Conservation (phyloP, 2,888 invertebrate genomes). For the Sepiola atlantica region DNA sequence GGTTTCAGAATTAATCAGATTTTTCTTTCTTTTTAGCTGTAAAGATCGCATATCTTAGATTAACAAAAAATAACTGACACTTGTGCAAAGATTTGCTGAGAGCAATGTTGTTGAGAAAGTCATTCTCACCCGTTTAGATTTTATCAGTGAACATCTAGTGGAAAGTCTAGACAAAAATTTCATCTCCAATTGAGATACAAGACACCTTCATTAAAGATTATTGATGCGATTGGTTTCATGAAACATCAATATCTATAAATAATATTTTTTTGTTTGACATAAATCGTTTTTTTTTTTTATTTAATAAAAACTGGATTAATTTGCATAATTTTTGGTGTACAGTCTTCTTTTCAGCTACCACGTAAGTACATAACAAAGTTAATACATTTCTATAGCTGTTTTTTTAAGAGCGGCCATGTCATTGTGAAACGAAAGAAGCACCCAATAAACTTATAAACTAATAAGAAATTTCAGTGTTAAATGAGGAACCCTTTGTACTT, state of each 20-base stretch:
- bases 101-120: neutral
- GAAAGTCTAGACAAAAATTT: neutral
- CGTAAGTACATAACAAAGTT: no score
- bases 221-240: neutral
- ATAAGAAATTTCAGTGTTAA: no score
- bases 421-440: no score
- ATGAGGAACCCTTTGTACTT: no score
- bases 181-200: neutral
- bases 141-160: neutral
- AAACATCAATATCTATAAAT: neutral
- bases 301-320: neutral
- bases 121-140: neutral
- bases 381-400: no score
- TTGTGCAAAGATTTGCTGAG: neutral
- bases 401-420: no score
- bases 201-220: neutral
- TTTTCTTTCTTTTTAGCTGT: neutral
- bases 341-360: no score
- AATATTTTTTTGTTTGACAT: neutral
- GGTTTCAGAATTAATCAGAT: neutral
- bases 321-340: no score
- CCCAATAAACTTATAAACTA: no score
- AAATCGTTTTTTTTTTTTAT: neutral
- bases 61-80: neutral
- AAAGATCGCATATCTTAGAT: neutral